Evolutionary conservation across 2,113 vertebrate genomes (phyloP), one percentile per base, ranked within the genome.

Genomic region (Neotoma lepida): DNA sequence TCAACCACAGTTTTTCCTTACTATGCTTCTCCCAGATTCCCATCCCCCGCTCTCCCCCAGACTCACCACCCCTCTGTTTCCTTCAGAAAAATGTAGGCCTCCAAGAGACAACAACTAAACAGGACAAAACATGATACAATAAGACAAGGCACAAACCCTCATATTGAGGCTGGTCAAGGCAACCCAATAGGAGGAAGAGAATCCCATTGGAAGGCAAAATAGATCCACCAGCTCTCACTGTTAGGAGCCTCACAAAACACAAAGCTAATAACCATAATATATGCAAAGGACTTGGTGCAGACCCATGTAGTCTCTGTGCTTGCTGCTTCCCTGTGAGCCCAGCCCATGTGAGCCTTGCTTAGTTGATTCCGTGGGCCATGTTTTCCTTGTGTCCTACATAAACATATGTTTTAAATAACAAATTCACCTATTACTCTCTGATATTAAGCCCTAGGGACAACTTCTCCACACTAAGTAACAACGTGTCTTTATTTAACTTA

Each of bases 381-480:
- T 49, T 77, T 28, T 77, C 9, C 3, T 30, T 46, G 28, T 9
- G 28, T 49, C 44, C 14, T 33, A 49, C 3, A 33, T 33, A 76
- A 3, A 49, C 28, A 49, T 77, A 49, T 9, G 17, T 78, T 51
- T 51, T 51, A 78, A 51, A 15, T n/a, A 61, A 44, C 6, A 10
- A 0, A n/a, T 4, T 66, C 2, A 7, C 4, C 30, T 39, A 35
- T 58, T 44, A 49, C 1, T 64, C 14, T 44, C 10, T 81, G 46
- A 63, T 3, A 41, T 6, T 56, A 33, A 84, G 5, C 4, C 6
- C 6, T 41, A 9, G 4, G 0, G 15, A 61, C 0, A 87, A 4
- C 2, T 78, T n/a, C n/a, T 15, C 2, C 22, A 74, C 9, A 2
- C 28, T n/a, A 90, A 81, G 18, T n/a, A 41, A 73, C 58, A 20